These are phyloP conservation scores for Trichoplusia ni DNA, from an alignment of 1,140 invertebrate species.

Conservation along the genomic window DNA sequence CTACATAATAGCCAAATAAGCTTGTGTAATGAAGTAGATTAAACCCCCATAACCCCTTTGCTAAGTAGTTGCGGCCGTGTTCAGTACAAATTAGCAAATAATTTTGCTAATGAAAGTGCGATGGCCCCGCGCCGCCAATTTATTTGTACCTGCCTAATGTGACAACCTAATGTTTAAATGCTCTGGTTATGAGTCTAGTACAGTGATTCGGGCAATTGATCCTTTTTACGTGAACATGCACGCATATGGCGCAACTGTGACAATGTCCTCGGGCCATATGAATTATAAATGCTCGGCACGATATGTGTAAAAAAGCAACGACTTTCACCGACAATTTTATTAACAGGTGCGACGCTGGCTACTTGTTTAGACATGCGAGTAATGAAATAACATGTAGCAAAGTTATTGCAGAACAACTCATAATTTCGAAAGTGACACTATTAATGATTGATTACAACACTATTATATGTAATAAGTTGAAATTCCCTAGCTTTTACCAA, in stretches of 20 bases:
- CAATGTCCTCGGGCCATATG: constrained; percentile 41
- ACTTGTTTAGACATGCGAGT: constrained; percentile 12
- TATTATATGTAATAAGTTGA: not conserved
- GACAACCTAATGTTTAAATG: constrained; percentile 37
- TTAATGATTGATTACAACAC: not conserved
- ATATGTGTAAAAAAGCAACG: constrained; percentile 27
- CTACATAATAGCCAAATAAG: constrained; percentile 61
- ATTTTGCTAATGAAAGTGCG: constrained; percentile 63
- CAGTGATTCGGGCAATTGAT: constrained; percentile 36
- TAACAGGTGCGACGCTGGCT: constrained; percentile 18
- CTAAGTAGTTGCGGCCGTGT: constrained; percentile 46
- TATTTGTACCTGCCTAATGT: constrained; percentile 36
- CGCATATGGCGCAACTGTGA: constrained; percentile 31
- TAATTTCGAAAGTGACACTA: not conserved
- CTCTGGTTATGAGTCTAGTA: constrained; percentile 33
- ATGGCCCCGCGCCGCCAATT: constrained; percentile 42
- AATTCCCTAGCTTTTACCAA: no score
- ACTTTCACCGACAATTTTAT: constrained; percentile 37
- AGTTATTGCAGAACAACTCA: not conserved
- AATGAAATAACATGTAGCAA: constrained; percentile 16
- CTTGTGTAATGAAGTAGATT: constrained; percentile 61
- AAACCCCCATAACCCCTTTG: constrained; percentile 51
- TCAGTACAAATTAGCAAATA: constrained; percentile 67
- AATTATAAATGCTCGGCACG: constrained; percentile 39
- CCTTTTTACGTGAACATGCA: constrained; percentile 29